phyloP scores from a whole-genome alignment of 2,113 vertebrate species.

The Ammodytes marinus region DNA sequence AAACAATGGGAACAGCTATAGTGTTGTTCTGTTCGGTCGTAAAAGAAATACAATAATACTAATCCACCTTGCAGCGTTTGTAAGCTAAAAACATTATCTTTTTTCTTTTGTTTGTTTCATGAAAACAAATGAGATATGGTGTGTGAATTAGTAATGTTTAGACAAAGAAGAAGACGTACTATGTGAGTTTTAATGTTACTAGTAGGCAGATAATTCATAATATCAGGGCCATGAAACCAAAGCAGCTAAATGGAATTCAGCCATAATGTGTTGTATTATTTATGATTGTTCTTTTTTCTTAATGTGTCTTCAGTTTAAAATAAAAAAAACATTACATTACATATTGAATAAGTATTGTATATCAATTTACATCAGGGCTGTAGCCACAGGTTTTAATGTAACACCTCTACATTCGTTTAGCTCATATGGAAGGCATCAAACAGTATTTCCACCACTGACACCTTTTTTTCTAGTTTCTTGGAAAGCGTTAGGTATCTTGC shows the following conservation, averaged over 20 bases:
- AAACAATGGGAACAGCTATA: background rate
- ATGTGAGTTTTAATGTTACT: background rate
- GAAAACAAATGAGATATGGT: background rate
- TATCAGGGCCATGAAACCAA: too few species aligned
- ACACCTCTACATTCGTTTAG: background rate
- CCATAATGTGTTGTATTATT: background rate
- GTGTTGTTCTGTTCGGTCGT: background rate
- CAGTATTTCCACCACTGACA: background rate
- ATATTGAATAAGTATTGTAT: background rate
- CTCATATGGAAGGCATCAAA: background rate
- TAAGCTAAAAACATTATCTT: background rate
- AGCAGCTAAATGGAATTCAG: background rate
- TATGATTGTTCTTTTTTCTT: background rate
- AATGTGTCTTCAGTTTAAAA: background rate
- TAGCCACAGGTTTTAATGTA: background rate
- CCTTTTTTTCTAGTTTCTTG: background rate
- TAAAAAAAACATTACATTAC: too few species aligned
- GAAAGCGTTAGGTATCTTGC: background rate
- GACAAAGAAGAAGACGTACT: background rate
- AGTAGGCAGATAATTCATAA: too few species aligned
- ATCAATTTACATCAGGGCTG: background rate
- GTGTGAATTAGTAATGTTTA: too few species aligned
- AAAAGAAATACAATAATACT: background rate
- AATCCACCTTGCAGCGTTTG: background rate
- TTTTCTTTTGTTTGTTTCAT: background rate